Conservation (phyloP, 2,888 invertebrate genomes). For the Noctua fimbriata region DNA sequence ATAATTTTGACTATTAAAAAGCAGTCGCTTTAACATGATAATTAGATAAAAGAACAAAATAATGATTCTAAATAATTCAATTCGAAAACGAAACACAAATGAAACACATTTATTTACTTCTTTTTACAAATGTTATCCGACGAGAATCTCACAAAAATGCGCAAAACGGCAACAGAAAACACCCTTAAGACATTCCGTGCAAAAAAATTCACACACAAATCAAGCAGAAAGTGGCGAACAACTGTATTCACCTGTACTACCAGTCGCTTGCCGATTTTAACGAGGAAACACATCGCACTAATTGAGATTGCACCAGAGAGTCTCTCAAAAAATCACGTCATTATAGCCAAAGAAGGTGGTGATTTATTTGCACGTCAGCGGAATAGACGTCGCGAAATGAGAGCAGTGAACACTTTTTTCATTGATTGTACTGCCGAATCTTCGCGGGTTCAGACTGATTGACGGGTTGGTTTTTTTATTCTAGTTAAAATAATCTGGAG, state of each 20-base stretch:
- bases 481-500: not conserved
- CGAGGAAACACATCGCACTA: conserved; percentile 88
- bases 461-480: not conserved
- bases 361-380: conserved; percentile 87
- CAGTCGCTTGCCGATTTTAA: conserved; percentile 84
- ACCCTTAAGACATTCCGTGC: conserved; percentile 58
- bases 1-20: not conserved
- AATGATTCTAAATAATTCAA: not conserved
- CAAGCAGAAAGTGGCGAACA: conserved; percentile 53
- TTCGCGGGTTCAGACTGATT: conserved; percentile 31
- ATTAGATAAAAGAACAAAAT: not conserved
- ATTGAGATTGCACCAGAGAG: conserved; percentile 88
- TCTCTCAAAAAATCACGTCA: conserved; percentile 86
- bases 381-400: conserved; percentile 85
- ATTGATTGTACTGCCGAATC: conserved; percentile 70
- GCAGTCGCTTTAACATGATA: not conserved
- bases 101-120: conserved; percentile 12
- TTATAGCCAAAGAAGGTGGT: conserved; percentile 86
- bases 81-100: conserved; percentile 13
- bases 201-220: conserved; percentile 63
- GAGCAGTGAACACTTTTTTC: conserved; percentile 78
- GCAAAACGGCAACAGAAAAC: conserved; percentile 52
- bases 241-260: conserved; percentile 80
- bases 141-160: conserved; percentile 42
- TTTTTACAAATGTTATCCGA: conserved; percentile 30